phyloP scores from a whole-genome alignment of 2,797 vertebrate species.

The Halcyon leucocephala region DNA sequence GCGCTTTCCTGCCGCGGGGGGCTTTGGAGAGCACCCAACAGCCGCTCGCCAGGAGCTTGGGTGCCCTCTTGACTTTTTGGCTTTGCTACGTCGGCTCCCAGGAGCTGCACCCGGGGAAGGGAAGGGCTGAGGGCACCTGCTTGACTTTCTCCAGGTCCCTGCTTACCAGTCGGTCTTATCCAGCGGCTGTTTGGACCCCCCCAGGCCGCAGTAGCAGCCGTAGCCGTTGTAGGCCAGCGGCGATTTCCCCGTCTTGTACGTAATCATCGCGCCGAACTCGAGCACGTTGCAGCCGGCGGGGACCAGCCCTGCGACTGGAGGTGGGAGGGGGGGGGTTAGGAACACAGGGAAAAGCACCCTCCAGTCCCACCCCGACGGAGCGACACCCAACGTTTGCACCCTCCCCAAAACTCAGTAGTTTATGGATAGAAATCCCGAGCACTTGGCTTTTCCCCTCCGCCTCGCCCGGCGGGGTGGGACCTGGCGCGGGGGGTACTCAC shows the following conservation, averaged over 20 bases:
- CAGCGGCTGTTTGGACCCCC: slow-evolving; percentile 50
- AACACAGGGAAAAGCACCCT: fast-evolving
- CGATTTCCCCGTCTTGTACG: neutral
- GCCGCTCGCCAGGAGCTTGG: neutral
- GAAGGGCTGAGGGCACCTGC: neutral
- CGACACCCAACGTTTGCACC: neutral
- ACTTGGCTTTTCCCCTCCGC: neutral
- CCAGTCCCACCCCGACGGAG: fast-evolving
- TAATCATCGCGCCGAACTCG: slow-evolving; percentile 58
- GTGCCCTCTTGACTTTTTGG: neutral
- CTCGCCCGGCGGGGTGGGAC: fast-evolving
- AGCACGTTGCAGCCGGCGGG: neutral
- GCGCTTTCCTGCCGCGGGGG: neutral
- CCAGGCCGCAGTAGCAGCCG: slow-evolving; percentile 41
- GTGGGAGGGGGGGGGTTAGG: neutral
- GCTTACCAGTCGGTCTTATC: slow-evolving; percentile 56
- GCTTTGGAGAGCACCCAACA: neutral
- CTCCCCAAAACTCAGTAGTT: neutral
- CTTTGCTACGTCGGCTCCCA: neutral
- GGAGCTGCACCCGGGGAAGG: neutral
- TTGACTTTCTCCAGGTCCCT: neutral
- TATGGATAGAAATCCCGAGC: fast-evolving
- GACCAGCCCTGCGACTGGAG: neutral
- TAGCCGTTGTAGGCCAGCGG: slow-evolving; percentile 3
- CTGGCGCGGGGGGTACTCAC: neutral